phyloP scores from a whole-genome alignment of 2,113 vertebrate species.

The Stomatorhinus ivindoensis region DNA sequence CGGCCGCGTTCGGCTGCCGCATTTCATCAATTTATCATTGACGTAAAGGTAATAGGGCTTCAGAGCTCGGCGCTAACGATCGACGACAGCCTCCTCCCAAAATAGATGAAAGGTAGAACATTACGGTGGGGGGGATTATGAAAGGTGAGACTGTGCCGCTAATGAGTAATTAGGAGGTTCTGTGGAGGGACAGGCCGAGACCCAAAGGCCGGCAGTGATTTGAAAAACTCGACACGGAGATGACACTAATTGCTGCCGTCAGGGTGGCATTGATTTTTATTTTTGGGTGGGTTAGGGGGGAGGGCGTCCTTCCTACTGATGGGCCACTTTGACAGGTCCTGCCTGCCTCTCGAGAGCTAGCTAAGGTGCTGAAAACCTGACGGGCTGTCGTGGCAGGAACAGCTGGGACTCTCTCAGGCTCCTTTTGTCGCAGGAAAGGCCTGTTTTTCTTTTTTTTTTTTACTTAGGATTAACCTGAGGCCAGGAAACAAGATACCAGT shows the following conservation, averaged over 20 bases:
- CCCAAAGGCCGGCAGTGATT: slow-evolving; percentile 49
- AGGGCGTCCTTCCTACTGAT: slow-evolving; percentile 31
- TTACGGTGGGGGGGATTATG: slow-evolving; percentile 27
- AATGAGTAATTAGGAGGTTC: slow-evolving; percentile 52
- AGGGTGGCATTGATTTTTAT: slow-evolving; percentile 50
- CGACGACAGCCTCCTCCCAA: slow-evolving; percentile 30
- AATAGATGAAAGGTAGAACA: slow-evolving; percentile 35
- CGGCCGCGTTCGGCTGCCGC: slow-evolving; percentile 16
- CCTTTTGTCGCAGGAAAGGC: slow-evolving; percentile 8
- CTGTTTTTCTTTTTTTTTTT: neutral
- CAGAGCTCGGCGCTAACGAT: slow-evolving; percentile 28
- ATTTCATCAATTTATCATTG: slow-evolving; percentile 44
- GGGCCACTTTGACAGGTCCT: slow-evolving; percentile 47
- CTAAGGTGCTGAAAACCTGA: slow-evolving; percentile 44
- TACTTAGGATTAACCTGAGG: neutral
- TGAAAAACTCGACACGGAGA: slow-evolving; percentile 51
- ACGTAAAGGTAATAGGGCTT: slow-evolving; percentile 39
- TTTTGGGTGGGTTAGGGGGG: neutral
- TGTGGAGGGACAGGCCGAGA: slow-evolving; percentile 42
- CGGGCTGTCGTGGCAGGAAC: slow-evolving; percentile 34
- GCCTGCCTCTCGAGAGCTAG: slow-evolving; percentile 30
- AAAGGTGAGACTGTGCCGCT: slow-evolving; percentile 40
- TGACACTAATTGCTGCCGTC: slow-evolving; percentile 59
- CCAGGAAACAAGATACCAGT: neutral
- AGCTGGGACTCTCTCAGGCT: slow-evolving; percentile 24